Percentiles rank a stretch among this genome's conserved stretches.
phyloP scores from a whole-genome alignment of 2,888 invertebrate species.

The Nemurella pictetii region DNA sequence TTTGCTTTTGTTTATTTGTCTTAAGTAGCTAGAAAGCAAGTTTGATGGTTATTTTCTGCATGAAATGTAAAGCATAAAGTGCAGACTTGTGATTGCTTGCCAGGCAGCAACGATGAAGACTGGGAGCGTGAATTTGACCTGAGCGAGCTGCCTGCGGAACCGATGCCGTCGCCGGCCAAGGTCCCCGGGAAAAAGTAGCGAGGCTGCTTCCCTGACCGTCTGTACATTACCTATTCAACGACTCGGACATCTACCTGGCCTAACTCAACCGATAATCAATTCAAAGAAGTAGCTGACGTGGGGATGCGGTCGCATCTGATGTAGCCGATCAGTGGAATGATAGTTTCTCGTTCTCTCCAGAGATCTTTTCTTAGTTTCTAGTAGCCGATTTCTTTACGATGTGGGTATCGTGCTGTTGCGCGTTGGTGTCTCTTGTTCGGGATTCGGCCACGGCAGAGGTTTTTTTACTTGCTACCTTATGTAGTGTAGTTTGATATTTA shows the following conservation, averaged over 20 bases:
- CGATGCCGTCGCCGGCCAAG: neutral
- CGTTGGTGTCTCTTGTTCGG: neutral
- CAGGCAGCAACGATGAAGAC: conserved; percentile 45
- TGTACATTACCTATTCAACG: neutral
- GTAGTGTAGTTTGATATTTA: neutral
- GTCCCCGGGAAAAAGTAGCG: neutral
- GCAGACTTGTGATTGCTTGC: no score
- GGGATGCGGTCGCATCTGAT: neutral
- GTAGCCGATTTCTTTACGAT: neutral
- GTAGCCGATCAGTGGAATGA: neutral
- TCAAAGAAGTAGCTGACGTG: no score
- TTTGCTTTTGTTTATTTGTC: no score
- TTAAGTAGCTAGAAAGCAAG: no score
- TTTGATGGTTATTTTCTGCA: no score
- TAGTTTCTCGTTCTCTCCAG: neutral
- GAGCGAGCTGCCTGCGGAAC: conserved; percentile 43
- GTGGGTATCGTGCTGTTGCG: neutral
- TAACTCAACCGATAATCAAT: neutral
- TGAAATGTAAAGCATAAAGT: no score
- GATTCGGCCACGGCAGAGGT: neutral
- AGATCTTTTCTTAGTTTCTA: neutral
- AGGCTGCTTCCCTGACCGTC: neutral
- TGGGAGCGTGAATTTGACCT: conserved; percentile 66
- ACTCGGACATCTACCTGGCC: neutral
- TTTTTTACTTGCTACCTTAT: neutral